Evolutionary conservation across 2,888 invertebrate species (phyloP), one percentile per base, ranked within the genome.

Genomic region (Megaustenia siamemsis): DNA sequence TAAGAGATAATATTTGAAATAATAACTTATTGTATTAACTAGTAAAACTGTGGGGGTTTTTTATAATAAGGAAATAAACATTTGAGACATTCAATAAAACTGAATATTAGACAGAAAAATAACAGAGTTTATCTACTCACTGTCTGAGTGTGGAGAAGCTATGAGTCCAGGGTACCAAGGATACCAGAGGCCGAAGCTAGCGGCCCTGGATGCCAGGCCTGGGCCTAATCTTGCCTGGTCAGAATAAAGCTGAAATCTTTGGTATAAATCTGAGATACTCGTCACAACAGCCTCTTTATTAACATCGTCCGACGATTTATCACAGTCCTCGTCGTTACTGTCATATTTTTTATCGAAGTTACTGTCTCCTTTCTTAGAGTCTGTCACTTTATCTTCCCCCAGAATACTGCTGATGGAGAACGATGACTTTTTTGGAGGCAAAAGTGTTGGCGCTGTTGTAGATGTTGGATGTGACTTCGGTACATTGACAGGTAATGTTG

Each of bases 381-480:
- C 84, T 28, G 87, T 85, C 12, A 87, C 86, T 66, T 87, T 83
- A 12, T 88, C 89, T 53, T 89, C 86, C 3, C 90, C 89, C 40
- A 91, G 83, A 73, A 91, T 91, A 85, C 90, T 90, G 86, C 90
- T 91, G 81, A 91, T 91, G 43, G 91, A 91, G 77, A 91, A 91
- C 1, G 90, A 91, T 2, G 83, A 81, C 28, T 84, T 84, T 35
- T 82, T 80, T 15, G 63, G 21, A 21, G 83, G 78, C 60, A 78
- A 43, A 1, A 77, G 66, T 24, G 84, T 45, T 15, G 77, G 56
- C 38, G 73, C 82, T 49, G 71, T 63, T 45, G 15, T 75, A 10
- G 56, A 6, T 5, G 66, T 21, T 5, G 75, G n/a, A 21, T 76
- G 35, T 28, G 83, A 60, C 24, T 43, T 68, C 1, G 75, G 38